Conservation (phyloP, 2,113 vertebrate species). For the Chloroceryle aenea region DNA sequence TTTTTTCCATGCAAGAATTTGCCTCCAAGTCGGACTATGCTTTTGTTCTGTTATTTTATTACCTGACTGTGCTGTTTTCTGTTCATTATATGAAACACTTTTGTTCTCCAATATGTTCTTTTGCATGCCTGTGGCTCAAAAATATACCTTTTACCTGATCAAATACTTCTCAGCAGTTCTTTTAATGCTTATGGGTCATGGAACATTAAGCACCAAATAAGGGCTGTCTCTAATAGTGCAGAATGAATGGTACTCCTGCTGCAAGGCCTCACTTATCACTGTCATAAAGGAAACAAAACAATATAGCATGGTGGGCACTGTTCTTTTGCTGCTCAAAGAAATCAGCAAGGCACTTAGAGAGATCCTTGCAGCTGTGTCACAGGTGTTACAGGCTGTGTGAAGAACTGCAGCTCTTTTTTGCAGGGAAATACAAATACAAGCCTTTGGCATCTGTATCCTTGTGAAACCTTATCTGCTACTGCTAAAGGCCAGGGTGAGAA, state of each 20-base stretch:
- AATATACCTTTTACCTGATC: slow-evolving; percentile 28
- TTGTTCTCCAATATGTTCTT: neutral
- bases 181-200: slow-evolving; percentile 52
- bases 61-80: neutral
- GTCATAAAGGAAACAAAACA: slow-evolving; percentile 52
- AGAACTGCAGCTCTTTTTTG: neutral
- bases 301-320: neutral
- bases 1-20: neutral
- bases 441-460: neutral
- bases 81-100: neutral
- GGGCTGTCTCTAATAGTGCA: slow-evolving; percentile 25
- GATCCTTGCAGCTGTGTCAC: neutral
- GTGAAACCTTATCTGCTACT: neutral
- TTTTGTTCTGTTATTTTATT: slow-evolving; percentile 14
- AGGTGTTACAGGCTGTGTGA: neutral
- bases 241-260: slow-evolving; percentile 40
- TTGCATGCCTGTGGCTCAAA: slow-evolving; percentile 21
- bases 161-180: slow-evolving; percentile 34
- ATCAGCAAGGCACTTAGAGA: neutral
- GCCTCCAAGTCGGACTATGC: neutral
- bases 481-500: neutral
- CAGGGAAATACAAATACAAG: neutral
- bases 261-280: slow-evolving; percentile 52
- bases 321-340: neutral
- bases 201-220: slow-evolving; percentile 62